These are phyloP conservation scores for Gulo gulo DNA, from an alignment of 2,113 vertebrate species.

Conservation along the genomic window DNA sequence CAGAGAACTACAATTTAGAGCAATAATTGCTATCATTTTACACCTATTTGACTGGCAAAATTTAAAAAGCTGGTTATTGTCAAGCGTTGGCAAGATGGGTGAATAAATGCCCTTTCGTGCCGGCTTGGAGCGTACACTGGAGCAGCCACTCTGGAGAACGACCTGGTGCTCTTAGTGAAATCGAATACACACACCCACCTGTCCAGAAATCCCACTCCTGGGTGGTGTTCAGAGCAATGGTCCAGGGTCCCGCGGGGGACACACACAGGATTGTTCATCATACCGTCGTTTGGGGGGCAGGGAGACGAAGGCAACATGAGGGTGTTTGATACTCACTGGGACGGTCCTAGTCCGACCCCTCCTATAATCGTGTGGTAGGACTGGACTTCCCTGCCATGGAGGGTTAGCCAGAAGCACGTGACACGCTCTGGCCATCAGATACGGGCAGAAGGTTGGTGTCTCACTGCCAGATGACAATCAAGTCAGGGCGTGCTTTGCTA, in stretches of 20 bases:
- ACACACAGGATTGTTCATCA: fast-evolving
- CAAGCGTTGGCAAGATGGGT: too few relatives aligned
- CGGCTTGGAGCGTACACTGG: neutral
- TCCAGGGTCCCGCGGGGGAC: neutral
- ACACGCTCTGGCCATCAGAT: neutral
- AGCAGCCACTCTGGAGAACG: fast-evolving
- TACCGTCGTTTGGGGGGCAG: neutral
- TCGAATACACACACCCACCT: neutral
- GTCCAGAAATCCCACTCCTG: neutral
- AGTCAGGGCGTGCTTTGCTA: neutral
- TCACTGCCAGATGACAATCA: neutral
- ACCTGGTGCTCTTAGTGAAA: neutral
- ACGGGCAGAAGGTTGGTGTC: neutral
- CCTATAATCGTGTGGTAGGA: neutral
- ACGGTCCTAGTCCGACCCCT: neutral
- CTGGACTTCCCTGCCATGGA: neutral
- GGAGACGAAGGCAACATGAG: neutral
- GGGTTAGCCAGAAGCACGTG: neutral
- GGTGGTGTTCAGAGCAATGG: neutral
- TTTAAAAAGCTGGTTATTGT: neutral
- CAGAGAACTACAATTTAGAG: neutral
- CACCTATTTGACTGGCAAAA: neutral
- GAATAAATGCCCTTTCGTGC: fast-evolving
- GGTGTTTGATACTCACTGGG: neutral
- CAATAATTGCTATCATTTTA: neutral